Evolutionary conservation across 2,888 invertebrate genomes (phyloP).

Genomic region (Sarcophaga rosellei): DNA sequence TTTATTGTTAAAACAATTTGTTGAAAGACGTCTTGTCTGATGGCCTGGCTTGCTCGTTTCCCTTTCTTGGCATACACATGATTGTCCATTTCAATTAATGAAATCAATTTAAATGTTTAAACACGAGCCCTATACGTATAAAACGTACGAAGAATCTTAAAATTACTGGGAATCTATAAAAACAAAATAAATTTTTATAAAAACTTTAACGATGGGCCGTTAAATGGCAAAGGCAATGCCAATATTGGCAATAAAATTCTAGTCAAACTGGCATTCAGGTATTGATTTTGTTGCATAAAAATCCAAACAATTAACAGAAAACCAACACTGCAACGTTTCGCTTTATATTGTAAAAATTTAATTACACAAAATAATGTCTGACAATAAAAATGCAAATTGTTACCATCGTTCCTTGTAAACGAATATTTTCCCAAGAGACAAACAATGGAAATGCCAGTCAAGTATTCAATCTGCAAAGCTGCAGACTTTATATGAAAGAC

Average conservation of each 20-base stretch:
- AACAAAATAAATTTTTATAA: neutral
- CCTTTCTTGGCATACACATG: neutral
- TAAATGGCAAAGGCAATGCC: too few relatives aligned
- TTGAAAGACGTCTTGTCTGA: neutral
- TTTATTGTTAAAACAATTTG: neutral
- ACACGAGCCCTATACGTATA: slow-evolving; percentile 52
- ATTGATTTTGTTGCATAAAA: neutral
- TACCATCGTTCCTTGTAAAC: too few relatives aligned
- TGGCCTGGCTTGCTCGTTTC: slow-evolving; percentile 2
- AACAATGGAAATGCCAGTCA: too few relatives aligned
- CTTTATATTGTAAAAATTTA: slow-evolving; percentile 59
- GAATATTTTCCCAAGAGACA: too few relatives aligned
- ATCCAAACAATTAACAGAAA: slow-evolving; percentile 8
- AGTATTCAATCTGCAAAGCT: too few relatives aligned
- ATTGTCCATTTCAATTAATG: slow-evolving; percentile 29
- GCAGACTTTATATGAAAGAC: too few relatives aligned
- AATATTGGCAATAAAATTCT: too few relatives aligned
- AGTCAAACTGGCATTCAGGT: too few relatives aligned
- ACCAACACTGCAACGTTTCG: slow-evolving; percentile 22
- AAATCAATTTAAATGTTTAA: slow-evolving; percentile 48
- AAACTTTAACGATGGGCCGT: too few relatives aligned
- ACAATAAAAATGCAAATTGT: slow-evolving; percentile 6
- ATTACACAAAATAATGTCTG: slow-evolving; percentile 47
- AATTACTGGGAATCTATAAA: slow-evolving; percentile 50
- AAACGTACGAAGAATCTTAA: slow-evolving; percentile 34